Conservation (phyloP, 1,140 invertebrate species). For the Drosophila lini region DNA sequence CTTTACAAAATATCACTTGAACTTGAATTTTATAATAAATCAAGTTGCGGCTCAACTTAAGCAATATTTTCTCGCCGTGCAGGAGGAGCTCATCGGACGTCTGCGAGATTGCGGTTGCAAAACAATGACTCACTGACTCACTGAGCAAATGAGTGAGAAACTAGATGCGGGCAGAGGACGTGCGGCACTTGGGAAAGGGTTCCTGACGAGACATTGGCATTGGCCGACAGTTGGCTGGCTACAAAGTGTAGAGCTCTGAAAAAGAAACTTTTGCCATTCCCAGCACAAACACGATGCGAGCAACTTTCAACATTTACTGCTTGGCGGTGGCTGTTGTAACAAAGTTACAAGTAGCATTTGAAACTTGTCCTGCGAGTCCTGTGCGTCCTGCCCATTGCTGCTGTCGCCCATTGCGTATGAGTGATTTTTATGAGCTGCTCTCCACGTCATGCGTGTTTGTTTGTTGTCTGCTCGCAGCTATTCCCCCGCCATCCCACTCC, state of each 20-base stretch:
- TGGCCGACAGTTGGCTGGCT: slow-evolving; percentile 49
- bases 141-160: slow-evolving; percentile 46
- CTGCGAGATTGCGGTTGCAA: slow-evolving; percentile 35
- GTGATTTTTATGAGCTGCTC: slow-evolving; percentile 70
- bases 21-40: background rate
- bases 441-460: slow-evolving; percentile 43
- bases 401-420: slow-evolving; percentile 66
- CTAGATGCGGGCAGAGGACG: background rate
- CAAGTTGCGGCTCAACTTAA: no score
- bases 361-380: slow-evolving; percentile 65
- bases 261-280: slow-evolving; percentile 58
- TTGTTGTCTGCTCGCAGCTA: slow-evolving; percentile 28
- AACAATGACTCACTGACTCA: slow-evolving; percentile 38
- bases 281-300: slow-evolving; percentile 42
- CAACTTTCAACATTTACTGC: slow-evolving; percentile 65
- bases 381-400: slow-evolving; percentile 36
- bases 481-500: background rate
- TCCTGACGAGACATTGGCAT: slow-evolving; percentile 48
- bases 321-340: slow-evolving; percentile 46
- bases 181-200: slow-evolving; percentile 4
- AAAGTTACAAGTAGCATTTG: slow-evolving; percentile 82
- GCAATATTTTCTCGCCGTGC: slow-evolving; percentile 7
- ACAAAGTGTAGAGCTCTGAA: slow-evolving; percentile 44
- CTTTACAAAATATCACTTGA: background rate
- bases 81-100: slow-evolving; percentile 28